These are phyloP conservation scores for Abscondita cerata DNA, from an alignment of 2,888 invertebrate genomes.

Conservation along the genomic window DNA sequence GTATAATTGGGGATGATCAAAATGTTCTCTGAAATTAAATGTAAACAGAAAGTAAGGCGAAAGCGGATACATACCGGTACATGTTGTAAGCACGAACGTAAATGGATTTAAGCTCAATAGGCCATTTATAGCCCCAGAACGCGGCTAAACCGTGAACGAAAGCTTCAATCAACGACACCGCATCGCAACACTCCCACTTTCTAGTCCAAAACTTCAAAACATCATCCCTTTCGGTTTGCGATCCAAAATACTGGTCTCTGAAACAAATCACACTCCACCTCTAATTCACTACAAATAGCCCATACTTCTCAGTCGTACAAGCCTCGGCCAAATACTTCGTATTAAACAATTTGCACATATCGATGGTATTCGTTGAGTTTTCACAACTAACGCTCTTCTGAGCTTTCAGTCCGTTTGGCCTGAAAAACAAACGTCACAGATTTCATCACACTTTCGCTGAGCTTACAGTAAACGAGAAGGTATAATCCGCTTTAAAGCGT, in stretches of 20 bases:
- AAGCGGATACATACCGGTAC: conserved; percentile 44
- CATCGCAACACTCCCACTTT: conserved; percentile 65
- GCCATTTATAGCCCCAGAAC: conserved; percentile 73
- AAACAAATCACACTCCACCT: conserved; percentile 9
- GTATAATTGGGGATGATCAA: conserved; percentile 60
- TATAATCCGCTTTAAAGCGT: conserved; percentile 71
- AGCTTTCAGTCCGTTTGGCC: conserved; percentile 47
- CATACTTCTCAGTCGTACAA: too few species aligned
- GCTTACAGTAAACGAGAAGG: conserved; percentile 65
- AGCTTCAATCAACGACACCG: conserved; percentile 67
- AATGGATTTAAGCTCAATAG: conserved; percentile 63
- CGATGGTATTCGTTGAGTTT: conserved; percentile 68
- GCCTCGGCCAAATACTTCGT: conserved; percentile 57
- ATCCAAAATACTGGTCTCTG: conserved; percentile 68
- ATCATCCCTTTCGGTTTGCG: conserved; percentile 69
- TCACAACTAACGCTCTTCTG: conserved; percentile 51
- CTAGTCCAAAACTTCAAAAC: conserved; percentile 69
- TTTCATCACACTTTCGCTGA: not conserved
- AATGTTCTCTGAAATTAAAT: conserved; percentile 59
- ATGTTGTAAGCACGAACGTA: conserved; percentile 69
- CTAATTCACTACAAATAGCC: too few species aligned
- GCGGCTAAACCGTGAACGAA: conserved; percentile 65
- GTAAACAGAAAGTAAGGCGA: conserved; percentile 5
- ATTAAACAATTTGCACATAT: conserved; percentile 68
- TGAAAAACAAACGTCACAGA: conserved; percentile 36